phyloP scores from a whole-genome alignment of 2,113 vertebrate genomes.

The Pyrgilauda ruficollis region DNA sequence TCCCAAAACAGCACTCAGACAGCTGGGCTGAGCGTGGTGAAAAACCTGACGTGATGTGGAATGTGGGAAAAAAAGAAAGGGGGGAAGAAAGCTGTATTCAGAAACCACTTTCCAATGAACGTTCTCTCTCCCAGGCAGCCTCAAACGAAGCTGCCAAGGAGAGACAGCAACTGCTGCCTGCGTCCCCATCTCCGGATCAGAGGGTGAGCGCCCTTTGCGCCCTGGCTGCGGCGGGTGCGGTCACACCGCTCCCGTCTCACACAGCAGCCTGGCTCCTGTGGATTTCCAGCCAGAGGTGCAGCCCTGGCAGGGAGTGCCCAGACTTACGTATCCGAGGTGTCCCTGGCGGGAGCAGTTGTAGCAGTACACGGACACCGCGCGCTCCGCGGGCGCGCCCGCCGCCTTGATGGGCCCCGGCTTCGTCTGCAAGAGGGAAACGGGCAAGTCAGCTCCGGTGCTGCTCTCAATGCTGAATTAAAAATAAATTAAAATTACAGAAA shows the following conservation, averaged over 20 bases:
- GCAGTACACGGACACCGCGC: slow-evolving; percentile 63
- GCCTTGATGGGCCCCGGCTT: slow-evolving; percentile 73
- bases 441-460: not conserved
- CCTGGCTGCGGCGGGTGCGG: not conserved
- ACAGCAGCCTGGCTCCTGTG: accelerated
- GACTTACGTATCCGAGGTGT: slow-evolving; percentile 80
- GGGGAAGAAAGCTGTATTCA: not conserved
- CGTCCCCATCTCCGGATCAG: not conserved
- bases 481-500: not conserved
- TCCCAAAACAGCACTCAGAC: not conserved
- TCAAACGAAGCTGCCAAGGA: not conserved
- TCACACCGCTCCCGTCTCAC: accelerated
- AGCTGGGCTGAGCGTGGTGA: not conserved
- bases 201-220: not conserved
- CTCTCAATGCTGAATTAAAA: not conserved
- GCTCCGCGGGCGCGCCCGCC: not conserved
- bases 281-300: not conserved
- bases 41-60: not conserved
- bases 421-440: slow-evolving; percentile 67
- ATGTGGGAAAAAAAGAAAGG: accelerated
- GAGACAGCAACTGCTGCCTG: not conserved
- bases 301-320: not conserved
- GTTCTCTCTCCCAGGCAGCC: not conserved
- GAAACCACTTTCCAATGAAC: not conserved
- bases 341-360: slow-evolving; percentile 78